Conservation (phyloP, 1,140 invertebrate species). For the Drosophila ambigua region DNA sequence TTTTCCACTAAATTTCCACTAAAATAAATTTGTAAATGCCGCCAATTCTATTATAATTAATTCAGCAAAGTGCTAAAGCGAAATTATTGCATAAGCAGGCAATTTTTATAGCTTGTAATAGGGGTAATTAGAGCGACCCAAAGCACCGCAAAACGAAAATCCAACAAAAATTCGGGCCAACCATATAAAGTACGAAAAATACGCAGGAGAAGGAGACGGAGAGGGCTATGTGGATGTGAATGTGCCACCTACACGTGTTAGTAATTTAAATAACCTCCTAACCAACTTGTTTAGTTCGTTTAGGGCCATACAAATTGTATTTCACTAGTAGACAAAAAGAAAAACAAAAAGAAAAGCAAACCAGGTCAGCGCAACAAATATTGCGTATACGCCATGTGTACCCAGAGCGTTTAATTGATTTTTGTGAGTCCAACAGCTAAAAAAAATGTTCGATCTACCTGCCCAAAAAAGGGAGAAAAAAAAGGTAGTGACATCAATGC, state of each 20-base stretch:
- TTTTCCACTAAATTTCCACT: background rate
- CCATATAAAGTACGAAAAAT: background rate
- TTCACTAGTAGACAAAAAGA: slow-evolving; percentile 1
- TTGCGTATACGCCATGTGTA: slow-evolving; percentile 37
- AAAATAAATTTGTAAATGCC: background rate
- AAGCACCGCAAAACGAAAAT: slow-evolving; percentile 22
- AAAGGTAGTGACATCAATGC: background rate
- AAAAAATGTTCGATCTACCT: background rate
- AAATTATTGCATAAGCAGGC: slow-evolving; percentile 13
- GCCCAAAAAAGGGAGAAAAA: background rate
- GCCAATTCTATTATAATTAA: slow-evolving; percentile 26
- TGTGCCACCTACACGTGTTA: too few relatives aligned
- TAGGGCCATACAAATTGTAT: slow-evolving; percentile 10
- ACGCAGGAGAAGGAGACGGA: too few relatives aligned
- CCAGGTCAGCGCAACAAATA: slow-evolving; percentile 31
- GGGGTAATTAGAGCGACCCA: slow-evolving; percentile 29
- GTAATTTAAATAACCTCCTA: slow-evolving; percentile 27
- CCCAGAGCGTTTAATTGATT: slow-evolving; percentile 30
- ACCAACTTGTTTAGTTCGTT: slow-evolving; percentile 21
- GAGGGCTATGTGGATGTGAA: too few relatives aligned
- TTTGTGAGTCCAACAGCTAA: slow-evolving; percentile 8
- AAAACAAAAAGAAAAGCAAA: background rate
- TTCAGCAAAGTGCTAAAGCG: slow-evolving; percentile 18
- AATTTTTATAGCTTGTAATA: slow-evolving; percentile 15
- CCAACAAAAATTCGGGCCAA: background rate